Evolutionary conservation across 2,113 vertebrate genomes (phyloP).

Genomic region (Callipepla californica): DNA sequence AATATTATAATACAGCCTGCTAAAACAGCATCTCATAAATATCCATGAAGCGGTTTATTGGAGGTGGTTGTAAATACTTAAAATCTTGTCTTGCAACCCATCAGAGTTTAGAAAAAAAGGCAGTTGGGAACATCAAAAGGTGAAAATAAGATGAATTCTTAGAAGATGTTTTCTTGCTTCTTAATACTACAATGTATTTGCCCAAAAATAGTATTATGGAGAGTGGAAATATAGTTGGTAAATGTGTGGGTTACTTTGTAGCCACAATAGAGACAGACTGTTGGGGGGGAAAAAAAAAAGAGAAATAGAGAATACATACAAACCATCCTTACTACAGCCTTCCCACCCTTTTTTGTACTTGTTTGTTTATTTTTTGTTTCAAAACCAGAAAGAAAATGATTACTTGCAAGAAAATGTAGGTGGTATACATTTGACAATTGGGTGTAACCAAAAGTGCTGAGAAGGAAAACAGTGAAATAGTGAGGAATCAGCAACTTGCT

Average conservation of each 20-base stretch:
- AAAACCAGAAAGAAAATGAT: slow-evolving; percentile 16
- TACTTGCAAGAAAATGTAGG: background rate
- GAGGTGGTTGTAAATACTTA: slow-evolving; percentile 82
- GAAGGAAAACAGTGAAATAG: background rate
- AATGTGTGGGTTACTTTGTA: background rate
- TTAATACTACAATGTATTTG: background rate
- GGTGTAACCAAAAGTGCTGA: background rate
- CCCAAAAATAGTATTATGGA: background rate
- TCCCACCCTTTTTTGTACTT: background rate
- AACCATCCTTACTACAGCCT: background rate
- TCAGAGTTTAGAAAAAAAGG: slow-evolving; percentile 52
- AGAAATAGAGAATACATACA: background rate
- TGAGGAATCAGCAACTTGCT: background rate
- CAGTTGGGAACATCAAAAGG: slow-evolving; percentile 60
- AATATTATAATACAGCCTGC: slow-evolving; percentile 80
- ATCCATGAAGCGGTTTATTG: slow-evolving; percentile 84
- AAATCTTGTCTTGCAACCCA: slow-evolving; percentile 78
- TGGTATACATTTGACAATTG: background rate
- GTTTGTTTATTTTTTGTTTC: background rate
- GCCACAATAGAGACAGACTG: background rate
- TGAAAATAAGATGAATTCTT: slow-evolving; percentile 54
- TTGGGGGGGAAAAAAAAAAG: background rate
- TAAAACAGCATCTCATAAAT: slow-evolving; percentile 83
- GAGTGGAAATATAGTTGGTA: background rate
- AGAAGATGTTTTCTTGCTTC: slow-evolving; percentile 26